These are phyloP conservation scores for Ferrisia virgata DNA, from an alignment of 2,888 invertebrate species.

Conservation along the genomic window DNA sequence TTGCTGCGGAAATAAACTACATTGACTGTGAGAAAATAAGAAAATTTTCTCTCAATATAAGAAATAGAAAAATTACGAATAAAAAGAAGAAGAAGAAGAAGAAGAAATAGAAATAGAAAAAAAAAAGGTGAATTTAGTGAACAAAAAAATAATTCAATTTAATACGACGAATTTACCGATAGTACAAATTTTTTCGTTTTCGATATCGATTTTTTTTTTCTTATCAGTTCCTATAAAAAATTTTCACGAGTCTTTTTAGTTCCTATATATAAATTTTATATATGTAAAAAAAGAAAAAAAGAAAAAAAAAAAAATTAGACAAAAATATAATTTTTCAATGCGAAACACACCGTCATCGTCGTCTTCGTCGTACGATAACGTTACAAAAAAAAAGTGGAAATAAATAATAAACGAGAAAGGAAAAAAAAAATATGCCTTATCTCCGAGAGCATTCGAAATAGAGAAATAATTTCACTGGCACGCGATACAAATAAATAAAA, in stretches of 20 bases:
- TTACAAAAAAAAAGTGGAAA: no score
- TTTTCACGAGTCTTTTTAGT: background rate
- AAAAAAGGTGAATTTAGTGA: background rate
- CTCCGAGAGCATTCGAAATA: no score
- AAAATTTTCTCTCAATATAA: background rate
- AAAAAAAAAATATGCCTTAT: no score
- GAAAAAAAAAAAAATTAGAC: no score
- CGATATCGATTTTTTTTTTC: background rate
- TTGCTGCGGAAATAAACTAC: background rate
- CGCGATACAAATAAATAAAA: no score
- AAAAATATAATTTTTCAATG: background rate
- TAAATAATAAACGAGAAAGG: no score
- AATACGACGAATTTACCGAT: conserved; percentile 30
- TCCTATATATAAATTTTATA: background rate
- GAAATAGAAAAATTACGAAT: background rate
- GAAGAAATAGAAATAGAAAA: background rate
- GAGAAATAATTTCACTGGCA: no score
- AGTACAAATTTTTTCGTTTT: conserved; percentile 39
- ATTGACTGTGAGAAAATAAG: background rate
- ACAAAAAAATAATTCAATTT: background rate
- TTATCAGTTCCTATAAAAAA: conserved; percentile 13
- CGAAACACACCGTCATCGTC: no score
- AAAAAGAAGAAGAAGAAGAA: background rate
- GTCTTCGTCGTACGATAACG: no score
- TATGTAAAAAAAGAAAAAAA: background rate